Evolutionary conservation across 2,113 vertebrate species (phyloP).

Genomic region (Vicugna pacos): DNA sequence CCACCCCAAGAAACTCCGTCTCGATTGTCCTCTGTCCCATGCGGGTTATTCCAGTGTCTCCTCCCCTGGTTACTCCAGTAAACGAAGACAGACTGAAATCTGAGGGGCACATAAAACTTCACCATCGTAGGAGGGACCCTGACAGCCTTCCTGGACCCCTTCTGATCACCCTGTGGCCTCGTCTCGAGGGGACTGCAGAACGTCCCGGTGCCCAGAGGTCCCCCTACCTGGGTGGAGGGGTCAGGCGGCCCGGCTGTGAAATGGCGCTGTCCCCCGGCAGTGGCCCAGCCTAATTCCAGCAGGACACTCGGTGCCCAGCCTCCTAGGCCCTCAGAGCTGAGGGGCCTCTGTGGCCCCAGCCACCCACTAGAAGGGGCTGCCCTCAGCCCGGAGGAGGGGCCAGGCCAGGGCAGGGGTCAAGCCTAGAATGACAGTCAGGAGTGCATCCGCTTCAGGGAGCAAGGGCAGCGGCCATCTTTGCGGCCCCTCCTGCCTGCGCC

Average conservation of each 20-base stretch:
- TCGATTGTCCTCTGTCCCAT: fast-evolving
- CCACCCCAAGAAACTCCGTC: fast-evolving
- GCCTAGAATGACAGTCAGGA: background rate
- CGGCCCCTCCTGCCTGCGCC: background rate
- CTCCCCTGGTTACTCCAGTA: no score
- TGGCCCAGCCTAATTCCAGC: fast-evolving
- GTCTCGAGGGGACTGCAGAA: background rate
- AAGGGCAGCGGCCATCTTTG: constrained; percentile 51
- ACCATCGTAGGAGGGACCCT: fast-evolving
- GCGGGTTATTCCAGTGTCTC: fast-evolving
- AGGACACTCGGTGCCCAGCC: fast-evolving
- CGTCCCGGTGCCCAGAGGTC: fast-evolving
- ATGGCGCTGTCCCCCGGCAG: fast-evolving
- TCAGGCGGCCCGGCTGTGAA: fast-evolving
- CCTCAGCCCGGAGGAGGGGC: background rate
- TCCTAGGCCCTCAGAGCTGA: fast-evolving
- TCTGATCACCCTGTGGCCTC: background rate
- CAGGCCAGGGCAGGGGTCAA: background rate
- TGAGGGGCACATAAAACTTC: fast-evolving
- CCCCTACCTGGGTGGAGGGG: background rate
- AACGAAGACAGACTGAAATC: background rate
- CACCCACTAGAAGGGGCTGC: fast-evolving
- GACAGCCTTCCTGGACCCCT: background rate
- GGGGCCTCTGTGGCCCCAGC: background rate
- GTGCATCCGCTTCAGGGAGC: background rate